Evolutionary conservation across 2,113 vertebrate genomes (phyloP).

Genomic region (Petaurus breviceps): DNA sequence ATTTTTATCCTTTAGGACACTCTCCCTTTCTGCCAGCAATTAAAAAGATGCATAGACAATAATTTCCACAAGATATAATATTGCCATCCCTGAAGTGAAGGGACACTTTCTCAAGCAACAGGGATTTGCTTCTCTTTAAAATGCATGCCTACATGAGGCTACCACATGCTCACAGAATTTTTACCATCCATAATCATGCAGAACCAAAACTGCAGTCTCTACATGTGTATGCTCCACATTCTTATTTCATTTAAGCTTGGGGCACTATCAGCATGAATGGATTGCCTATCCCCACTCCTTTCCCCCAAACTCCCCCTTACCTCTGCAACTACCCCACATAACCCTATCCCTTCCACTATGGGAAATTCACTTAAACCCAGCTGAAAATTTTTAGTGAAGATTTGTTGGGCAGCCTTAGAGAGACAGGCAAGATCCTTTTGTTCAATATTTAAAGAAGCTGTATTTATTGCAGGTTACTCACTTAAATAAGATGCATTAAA

Average conservation of each 20-base stretch:
- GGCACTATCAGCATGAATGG: background rate
- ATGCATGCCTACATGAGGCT: background rate
- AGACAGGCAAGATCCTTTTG: background rate
- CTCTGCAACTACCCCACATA: background rate
- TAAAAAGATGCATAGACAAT: no score
- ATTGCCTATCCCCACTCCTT: background rate
- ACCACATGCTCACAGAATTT: conserved; percentile 10
- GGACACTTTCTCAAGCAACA: background rate
- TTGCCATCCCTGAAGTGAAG: conserved; percentile 7
- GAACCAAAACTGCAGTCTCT: background rate
- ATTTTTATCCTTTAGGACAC: no score
- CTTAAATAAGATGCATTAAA: background rate
- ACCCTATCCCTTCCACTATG: background rate
- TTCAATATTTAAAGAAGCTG: background rate
- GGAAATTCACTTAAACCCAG: background rate
- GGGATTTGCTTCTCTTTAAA: conserved; percentile 11
- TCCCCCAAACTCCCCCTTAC: background rate
- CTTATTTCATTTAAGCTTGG: background rate
- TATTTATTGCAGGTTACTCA: background rate
- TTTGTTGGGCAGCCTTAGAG: background rate
- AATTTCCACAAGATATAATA: background rate
- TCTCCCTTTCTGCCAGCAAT: no score
- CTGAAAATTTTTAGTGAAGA: background rate
- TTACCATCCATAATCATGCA: background rate
- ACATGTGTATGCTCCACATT: no score